Conservation (phyloP, 2,797 vertebrate genomes). For the Alauda arvensis region DNA sequence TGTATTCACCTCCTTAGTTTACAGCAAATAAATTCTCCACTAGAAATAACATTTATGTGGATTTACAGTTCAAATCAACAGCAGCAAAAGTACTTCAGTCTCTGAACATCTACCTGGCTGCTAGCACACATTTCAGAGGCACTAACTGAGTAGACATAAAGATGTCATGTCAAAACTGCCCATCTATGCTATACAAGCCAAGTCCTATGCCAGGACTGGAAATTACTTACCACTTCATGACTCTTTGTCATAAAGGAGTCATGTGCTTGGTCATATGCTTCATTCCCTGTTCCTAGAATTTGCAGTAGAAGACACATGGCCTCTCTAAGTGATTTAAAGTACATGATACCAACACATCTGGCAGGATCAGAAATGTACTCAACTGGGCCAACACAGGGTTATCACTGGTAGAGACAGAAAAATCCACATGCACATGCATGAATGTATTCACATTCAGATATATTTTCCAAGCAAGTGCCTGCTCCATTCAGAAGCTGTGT, state of each 20-base stretch:
- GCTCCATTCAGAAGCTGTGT: background rate
- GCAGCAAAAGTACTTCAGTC: background rate
- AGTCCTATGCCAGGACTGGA: background rate
- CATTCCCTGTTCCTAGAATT: background rate
- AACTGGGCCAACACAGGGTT: background rate
- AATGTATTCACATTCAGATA: no score
- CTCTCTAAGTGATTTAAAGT: background rate
- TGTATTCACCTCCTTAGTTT: background rate
- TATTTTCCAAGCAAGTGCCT: background rate
- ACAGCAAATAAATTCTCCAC: background rate
- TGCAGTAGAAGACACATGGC: background rate
- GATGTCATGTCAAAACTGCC: background rate
- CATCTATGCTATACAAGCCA: background rate
- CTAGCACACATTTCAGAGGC: background rate
- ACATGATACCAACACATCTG: background rate
- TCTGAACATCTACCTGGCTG: background rate
- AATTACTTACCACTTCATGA: background rate
- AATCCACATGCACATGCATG: background rate
- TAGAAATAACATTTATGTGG: background rate
- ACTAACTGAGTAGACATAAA: constrained; percentile 9
- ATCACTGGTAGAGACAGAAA: background rate
- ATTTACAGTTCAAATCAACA: constrained; percentile 17
- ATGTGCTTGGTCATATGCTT: background rate
- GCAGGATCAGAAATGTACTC: background rate
- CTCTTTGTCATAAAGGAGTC: background rate